phyloP scores from a whole-genome alignment of 2,797 vertebrate species.

The Cyclopterus lumpus region DNA sequence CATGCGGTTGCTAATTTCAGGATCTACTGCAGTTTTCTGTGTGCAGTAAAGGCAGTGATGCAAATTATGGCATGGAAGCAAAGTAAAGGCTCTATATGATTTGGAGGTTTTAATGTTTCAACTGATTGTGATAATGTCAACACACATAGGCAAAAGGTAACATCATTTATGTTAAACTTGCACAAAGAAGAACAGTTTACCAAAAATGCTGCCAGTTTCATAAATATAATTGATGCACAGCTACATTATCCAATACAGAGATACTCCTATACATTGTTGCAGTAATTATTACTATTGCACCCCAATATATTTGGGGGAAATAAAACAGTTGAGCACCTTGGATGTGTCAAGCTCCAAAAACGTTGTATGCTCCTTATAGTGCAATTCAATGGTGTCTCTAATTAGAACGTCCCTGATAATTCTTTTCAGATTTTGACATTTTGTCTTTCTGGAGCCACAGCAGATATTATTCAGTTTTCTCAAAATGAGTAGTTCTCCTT shows the following conservation, averaged over 20 bases:
- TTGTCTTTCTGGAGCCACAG: not conserved
- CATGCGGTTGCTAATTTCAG: not conserved
- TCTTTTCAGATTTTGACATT: not conserved
- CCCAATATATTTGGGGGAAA: not conserved
- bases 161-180: no score
- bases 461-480: not conserved
- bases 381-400: not conserved
- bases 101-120: no score
- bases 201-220: no score
- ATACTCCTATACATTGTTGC: not conserved
- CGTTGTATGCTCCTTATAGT: no score
- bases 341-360: not conserved
- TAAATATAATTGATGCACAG: not conserved
- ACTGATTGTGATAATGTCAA: no score
- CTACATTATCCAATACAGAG: not conserved
- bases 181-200: no score
- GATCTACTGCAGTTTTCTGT: not conserved
- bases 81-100: no score
- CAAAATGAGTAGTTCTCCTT: not conserved
- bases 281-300: not conserved
- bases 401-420: not conserved
- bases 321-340: not conserved
- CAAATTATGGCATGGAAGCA: no score
- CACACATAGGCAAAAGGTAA: no score
- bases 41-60: no score